Evolutionary conservation across 1,140 invertebrate genomes (phyloP).

Genomic region (Pogonomyrmex californicus): DNA sequence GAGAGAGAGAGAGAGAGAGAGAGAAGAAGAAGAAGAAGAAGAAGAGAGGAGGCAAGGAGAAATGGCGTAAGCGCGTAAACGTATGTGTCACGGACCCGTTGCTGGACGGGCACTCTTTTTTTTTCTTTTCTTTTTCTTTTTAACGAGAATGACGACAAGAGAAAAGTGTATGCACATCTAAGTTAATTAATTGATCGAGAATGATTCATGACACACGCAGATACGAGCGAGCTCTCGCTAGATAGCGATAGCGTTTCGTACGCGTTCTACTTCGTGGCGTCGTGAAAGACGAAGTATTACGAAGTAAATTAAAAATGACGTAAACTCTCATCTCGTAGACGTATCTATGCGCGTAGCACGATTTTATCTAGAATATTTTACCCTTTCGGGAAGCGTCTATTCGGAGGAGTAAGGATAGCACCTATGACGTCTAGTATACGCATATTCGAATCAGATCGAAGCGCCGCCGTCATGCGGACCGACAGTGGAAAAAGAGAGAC

Average conservation of each 20-base stretch:
- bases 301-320: neutral
- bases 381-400: neutral
- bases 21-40: too few relatives aligned
- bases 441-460: constrained; percentile 58
- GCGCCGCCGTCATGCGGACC: constrained; percentile 32
- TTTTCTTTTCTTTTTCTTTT: neutral
- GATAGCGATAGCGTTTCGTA: neutral
- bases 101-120: neutral
- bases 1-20: neutral
- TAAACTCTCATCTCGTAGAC: neutral
- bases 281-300: neutral
- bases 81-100: constrained; percentile 14
- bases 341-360: neutral
- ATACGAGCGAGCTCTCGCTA: neutral
- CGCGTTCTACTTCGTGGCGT: neutral
- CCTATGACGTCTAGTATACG: constrained; percentile 36
- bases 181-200: neutral
- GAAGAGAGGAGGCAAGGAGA: neutral
- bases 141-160: neutral
- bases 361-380: neutral
- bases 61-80: constrained; percentile 18
- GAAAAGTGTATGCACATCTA: neutral
- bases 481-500: constrained; percentile 42
- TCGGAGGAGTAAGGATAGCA: constrained; percentile 2
- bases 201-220: neutral